These are phyloP conservation scores for Phylloscopus collybita DNA, from an alignment of 2,797 vertebrate genomes.

Conservation along the genomic window DNA sequence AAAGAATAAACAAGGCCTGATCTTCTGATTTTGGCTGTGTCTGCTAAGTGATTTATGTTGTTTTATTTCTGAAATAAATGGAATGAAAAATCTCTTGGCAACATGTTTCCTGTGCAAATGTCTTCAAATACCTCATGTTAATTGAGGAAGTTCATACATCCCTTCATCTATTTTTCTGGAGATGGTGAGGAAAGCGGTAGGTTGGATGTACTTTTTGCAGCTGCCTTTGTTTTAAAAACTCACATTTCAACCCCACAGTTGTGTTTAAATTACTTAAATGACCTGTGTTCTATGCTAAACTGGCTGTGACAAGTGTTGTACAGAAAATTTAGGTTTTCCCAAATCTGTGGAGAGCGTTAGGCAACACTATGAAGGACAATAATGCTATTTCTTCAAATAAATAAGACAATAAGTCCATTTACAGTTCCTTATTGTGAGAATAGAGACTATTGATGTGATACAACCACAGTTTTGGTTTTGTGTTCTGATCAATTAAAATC, in stretches of 20 bases:
- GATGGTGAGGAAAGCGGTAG: not conserved
- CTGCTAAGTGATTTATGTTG: not conserved
- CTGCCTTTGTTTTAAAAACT: not conserved
- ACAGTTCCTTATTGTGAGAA: fast-evolving
- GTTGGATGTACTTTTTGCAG: not conserved
- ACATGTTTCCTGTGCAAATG: fast-evolving
- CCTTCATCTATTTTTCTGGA: not conserved
- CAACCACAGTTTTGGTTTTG: not conserved
- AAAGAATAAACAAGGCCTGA: not conserved
- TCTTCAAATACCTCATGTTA: not conserved
- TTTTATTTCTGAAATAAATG: conserved; percentile 44
- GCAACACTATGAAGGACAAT: not conserved
- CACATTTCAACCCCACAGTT: not conserved
- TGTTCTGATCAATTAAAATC: not conserved
- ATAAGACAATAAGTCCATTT: not conserved
- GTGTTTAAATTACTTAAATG: not conserved
- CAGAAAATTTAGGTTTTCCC: not conserved
- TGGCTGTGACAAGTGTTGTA: not conserved
- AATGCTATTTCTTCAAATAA: not conserved
- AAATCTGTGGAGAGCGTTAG: not conserved
- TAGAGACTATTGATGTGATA: not conserved
- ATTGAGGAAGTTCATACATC: not conserved
- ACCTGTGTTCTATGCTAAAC: not conserved
- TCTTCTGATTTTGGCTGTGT: not conserved
- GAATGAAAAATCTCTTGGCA: not conserved